Conservation (phyloP, 2,113 vertebrate genomes). For the Trogon surrucura region DNA sequence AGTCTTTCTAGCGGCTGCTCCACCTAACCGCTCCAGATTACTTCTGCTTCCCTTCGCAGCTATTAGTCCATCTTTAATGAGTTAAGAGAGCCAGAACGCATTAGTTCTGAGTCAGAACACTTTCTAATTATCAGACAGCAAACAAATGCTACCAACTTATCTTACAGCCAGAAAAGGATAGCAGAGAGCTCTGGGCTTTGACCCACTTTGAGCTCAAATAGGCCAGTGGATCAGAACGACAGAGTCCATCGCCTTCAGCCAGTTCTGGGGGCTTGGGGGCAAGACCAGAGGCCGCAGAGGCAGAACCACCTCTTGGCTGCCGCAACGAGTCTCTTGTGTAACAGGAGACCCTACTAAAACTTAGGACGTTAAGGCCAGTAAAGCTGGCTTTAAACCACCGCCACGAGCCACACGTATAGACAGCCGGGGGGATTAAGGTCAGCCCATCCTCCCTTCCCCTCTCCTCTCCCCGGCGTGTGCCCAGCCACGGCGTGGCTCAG, state of each 20-base stretch:
- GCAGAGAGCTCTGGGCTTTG: slow-evolving; percentile 14
- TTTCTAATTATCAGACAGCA: slow-evolving; percentile 56
- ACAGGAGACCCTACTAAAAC: slow-evolving; percentile 24
- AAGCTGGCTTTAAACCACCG: slow-evolving; percentile 44
- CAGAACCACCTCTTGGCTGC: background rate
- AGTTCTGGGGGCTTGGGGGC: background rate
- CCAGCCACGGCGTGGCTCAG: background rate
- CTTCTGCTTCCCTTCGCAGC: slow-evolving; percentile 64
- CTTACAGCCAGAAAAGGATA: background rate
- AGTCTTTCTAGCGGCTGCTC: background rate
- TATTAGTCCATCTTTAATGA: slow-evolving; percentile 66
- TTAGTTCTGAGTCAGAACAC: slow-evolving; percentile 69
- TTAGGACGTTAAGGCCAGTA: slow-evolving; percentile 19
- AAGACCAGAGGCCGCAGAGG: background rate
- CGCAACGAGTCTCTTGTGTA: background rate
- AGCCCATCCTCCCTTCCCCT: slow-evolving; percentile 42
- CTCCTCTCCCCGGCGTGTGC: background rate
- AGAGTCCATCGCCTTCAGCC: background rate
- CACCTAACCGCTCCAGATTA: slow-evolving; percentile 20
- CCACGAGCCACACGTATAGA: background rate
- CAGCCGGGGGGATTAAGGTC: slow-evolving; percentile 66
- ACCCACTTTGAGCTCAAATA: slow-evolving; percentile 54
- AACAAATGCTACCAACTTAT: slow-evolving; percentile 46
- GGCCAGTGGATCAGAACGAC: slow-evolving; percentile 45
- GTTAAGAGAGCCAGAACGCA: slow-evolving; percentile 64